Conservation (phyloP, 2,888 invertebrate genomes). For the Cylindroiulus punctatus region DNA sequence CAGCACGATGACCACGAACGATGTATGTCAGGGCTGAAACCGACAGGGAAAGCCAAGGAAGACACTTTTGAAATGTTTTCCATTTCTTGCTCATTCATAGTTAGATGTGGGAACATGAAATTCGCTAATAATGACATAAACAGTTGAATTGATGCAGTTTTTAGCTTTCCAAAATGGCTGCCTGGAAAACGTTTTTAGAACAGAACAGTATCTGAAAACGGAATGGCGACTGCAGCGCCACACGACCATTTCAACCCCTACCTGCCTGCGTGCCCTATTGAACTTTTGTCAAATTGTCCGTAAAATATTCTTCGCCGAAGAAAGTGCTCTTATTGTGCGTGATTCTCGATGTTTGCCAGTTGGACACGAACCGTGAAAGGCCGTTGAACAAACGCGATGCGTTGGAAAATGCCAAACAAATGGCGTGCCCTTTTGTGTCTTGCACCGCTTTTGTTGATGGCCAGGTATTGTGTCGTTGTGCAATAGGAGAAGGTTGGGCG, state of each 20-base stretch:
- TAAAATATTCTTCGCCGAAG: neutral
- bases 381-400: neutral
- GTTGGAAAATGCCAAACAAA: slow-evolving; percentile 22
- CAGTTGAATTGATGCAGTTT: too few species aligned
- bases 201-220: too few species aligned
- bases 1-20: neutral
- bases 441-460: neutral
- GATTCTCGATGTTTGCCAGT: neutral
- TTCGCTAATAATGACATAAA: too few species aligned
- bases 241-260: too few species aligned
- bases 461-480: neutral
- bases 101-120: too few species aligned
- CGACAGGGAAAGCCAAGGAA: too few species aligned
- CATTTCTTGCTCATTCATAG: too few species aligned
- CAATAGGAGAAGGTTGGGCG: neutral
- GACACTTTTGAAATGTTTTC: too few species aligned
- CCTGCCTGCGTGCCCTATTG: too few species aligned
- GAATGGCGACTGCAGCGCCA: too few species aligned
- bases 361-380: slow-evolving; percentile 28
- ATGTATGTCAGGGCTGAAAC: neutral
- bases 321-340: neutral
- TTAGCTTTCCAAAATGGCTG: too few species aligned
- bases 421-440: slow-evolving; percentile 16
- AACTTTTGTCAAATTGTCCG: neutral
- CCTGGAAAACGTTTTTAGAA: too few species aligned